Percentiles rank a stretch among this genome's conserved stretches.
These are phyloP conservation scores for Poecilus cupreus DNA, from an alignment of 2,888 invertebrate genomes.

Conservation along the genomic window DNA sequence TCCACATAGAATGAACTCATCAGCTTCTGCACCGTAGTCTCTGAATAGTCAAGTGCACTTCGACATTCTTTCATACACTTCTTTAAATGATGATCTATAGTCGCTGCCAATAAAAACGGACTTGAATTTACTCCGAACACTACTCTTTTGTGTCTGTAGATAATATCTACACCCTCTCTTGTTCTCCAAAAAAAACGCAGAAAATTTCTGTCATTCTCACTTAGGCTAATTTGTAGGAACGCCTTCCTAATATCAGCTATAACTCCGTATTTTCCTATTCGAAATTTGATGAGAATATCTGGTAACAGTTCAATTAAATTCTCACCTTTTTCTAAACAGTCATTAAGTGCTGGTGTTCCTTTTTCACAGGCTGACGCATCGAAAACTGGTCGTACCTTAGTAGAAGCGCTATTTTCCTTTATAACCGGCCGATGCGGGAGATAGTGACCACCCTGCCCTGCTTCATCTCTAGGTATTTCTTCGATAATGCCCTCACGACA, in stretches of 20 bases:
- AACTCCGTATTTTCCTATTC: constrained; percentile 60
- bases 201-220: constrained; percentile 63
- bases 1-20: not conserved
- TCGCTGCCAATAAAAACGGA: constrained; percentile 61
- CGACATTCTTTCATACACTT: not conserved
- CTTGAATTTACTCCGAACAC: constrained; percentile 62
- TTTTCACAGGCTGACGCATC: constrained; percentile 63
- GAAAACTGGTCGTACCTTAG: constrained; percentile 63
- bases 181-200: constrained; percentile 65
- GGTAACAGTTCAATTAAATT: constrained; percentile 64
- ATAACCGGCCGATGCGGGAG: constrained; percentile 64
- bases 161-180: constrained; percentile 19
- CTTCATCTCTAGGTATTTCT: not conserved
- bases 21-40: too few relatives aligned
- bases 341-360: constrained; percentile 64
- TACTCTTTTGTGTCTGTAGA: constrained; percentile 58
- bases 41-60: not conserved
- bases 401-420: constrained; percentile 62
- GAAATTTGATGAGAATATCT: constrained; percentile 59
- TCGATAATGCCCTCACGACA: not conserved
- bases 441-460: constrained; percentile 50
- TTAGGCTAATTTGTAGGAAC: constrained; percentile 64
- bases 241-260: constrained; percentile 65
- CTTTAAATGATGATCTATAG: constrained; percentile 46
- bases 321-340: constrained; percentile 65